Base-by-base conservation (phyloP, 2,113 vertebrate genomes). In the Heptranchias perlo region DNA sequence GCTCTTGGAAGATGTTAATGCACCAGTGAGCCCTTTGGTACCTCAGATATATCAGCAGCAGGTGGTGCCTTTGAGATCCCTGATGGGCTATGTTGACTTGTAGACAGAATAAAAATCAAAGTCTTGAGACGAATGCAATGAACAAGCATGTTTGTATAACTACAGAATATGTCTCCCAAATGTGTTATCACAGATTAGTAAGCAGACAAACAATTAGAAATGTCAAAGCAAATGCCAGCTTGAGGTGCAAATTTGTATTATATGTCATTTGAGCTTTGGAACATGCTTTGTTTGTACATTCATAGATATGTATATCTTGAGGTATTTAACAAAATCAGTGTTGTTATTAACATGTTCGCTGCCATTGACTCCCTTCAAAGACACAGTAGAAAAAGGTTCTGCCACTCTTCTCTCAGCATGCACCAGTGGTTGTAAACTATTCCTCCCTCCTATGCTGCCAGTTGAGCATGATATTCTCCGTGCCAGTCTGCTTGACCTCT, bases 121-220 rank as follows among this genome's bases (percentile, higher is more conserved):
- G 86, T 25, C 28, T 54, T 54, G 8, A 54, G 86, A 31, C 86
- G 23, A 14, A 54, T 54, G 25, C 49, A 89, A 14, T 89, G 86
- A 54, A 54, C 49, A 89, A 89, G 49, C 14, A 89, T 89, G 86
- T 89, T 25, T 54, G 86, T 49, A 54, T 3, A 54, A 39, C 28
- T 31, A 49, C 86, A 89, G 49, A 52, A 31, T 28, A 89, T 89
- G 49, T 89, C 86, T 89, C 86, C 86, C 86, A 10, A 89, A 54
- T 31, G 49, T 89, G 86, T 89, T 54, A 89, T 89, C 47, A 54
- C 49, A 89, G 49, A 89, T 89, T 89, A 89, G 86, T 89, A 54
- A 89, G 31, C 86, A 52, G 6, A 47, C 86, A 54, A 89, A 82
- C 78, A 84, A 89, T 89, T 89, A 89, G 49, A 89, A 89, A 89